Conservation (phyloP, 2,797 vertebrate genomes). For the Gambelia wislizenii region DNA sequence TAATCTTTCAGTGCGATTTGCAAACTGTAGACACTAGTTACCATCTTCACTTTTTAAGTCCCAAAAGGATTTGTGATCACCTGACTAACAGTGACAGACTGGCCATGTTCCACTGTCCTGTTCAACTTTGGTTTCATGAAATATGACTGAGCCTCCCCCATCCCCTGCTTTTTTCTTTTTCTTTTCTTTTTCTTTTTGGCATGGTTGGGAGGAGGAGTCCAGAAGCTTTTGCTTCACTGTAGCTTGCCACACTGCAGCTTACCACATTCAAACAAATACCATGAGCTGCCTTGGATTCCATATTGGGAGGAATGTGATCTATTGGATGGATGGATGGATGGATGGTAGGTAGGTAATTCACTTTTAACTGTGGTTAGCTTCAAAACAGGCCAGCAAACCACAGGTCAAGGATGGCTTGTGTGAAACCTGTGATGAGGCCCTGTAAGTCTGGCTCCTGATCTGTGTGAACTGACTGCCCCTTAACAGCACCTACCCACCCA, state of each 20-base stretch:
- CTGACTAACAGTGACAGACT: neutral
- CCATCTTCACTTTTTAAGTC: neutral
- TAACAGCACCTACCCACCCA: too few relatives aligned
- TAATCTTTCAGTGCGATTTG: neutral
- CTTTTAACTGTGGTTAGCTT: neutral
- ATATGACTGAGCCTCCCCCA: neutral
- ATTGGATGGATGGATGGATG: neutral
- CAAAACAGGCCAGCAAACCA: neutral
- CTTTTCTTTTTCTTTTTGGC: too few relatives aligned
- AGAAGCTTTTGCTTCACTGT: neutral
- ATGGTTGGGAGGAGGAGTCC: neutral
- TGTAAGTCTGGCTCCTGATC: neutral
- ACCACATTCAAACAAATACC: too few relatives aligned
- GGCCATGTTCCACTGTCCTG: neutral
- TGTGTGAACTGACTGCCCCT: neutral
- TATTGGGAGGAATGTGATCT: too few relatives aligned
- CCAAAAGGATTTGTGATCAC: neutral
- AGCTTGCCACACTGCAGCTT: too few relatives aligned
- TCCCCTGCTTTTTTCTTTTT: too few relatives aligned
- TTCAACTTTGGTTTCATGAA: neutral
- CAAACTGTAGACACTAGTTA: neutral
- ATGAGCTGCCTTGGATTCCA: too few relatives aligned
- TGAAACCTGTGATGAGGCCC: neutral
- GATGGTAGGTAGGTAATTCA: neutral
- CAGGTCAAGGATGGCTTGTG: neutral